Evolutionary conservation across 2,888 invertebrate genomes (phyloP), one percentile per base, ranked within the genome.

Genomic region (Oeneis ivallda): DNA sequence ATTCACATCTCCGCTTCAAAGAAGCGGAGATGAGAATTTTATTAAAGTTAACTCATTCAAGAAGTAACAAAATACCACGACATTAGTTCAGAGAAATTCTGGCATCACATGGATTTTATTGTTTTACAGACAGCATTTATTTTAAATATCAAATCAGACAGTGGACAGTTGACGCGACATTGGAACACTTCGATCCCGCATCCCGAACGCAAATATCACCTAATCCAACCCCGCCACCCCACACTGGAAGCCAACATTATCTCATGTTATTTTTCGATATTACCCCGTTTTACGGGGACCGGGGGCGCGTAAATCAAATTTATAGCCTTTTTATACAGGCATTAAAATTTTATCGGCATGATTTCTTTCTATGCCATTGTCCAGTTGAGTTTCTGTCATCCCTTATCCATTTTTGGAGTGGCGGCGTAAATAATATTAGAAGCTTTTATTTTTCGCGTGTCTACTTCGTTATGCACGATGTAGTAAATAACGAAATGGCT

Each of bases 341-440:
- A 91, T 91, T 89, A 89, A 89, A 89, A 86, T 90, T 89, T 92
- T 92, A 92, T 91, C 90, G 85, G 84, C 74, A 80, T 83, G 85
- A 87, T 89, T 90, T 89, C 85, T 87, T 85, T 87, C 82, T 83
- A 78, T 83, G 74, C 81, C 82, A 83, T 84, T 88, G 89, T 88
- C 89, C 90, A 84, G 83, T 79, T 69, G 76, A 79, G 79, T 76
- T 75, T 71, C 78, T 81, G 81, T 82, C 83, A 79, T 75, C 81
- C 86, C 80, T 77, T 78, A 67, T 66, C 64, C 66, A 50, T 64
- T 66, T 61, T 54, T 69, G 53, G 68, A 72, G 69, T 70, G 70
- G 59, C 54, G 43, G 19, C 41, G 54, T 64, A 57, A 60, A 63
- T 64, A 57, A 66, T 66, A 58, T 61, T 64, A 56, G 61, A 58